Evolutionary conservation across 2,113 vertebrate species (phyloP), one percentile per base, ranked within the genome.

Genomic region (Anseranas semipalmata): DNA sequence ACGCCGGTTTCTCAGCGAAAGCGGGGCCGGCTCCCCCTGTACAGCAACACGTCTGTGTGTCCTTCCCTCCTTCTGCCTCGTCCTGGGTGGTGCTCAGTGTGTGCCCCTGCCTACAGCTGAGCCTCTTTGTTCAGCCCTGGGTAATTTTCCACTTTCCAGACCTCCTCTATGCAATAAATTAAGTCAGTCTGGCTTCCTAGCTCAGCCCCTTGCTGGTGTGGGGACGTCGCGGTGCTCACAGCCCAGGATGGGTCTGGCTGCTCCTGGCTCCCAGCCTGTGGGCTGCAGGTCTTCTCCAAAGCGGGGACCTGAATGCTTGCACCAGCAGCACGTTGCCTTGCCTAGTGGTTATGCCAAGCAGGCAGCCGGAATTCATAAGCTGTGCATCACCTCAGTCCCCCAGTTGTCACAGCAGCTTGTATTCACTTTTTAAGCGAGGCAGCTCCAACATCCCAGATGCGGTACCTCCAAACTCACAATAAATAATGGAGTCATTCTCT

Each of bases 61-160:
- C 65, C 71, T 59, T 75, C 56, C 62, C 63, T 46, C 81, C 1
- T 0, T 2, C 48, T 3, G 4, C 58, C 43, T 8, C 12, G 0
- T 79, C 79, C 83, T 96, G 93, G 67, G 91, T 92, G 91, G 93
- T 90, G 43, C 89, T 90, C 0, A 0, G 58, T 35, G 83, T 66
- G 87, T 72, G 79, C 91, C 86, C 37, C 20, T 65, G 75, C 72
- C 85, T 88, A 80, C 93, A 86, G 75, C 83, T 43, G 63, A 90
- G 59, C 50, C 45, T 86, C 91, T 92, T 90, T 90, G 55, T 95
- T 89, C 84, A 86, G 35, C 55, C 63, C 80, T 65, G 87, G 50
- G 76, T 74, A 87, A 91, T 91, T 89, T 95, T 91, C 89, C 87
- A 58, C 87, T 94, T 91, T 65, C 74, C 74, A 95, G 90, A 89